Conservation (phyloP, 2,113 vertebrate genomes). For the Carassius auratus region DNA sequence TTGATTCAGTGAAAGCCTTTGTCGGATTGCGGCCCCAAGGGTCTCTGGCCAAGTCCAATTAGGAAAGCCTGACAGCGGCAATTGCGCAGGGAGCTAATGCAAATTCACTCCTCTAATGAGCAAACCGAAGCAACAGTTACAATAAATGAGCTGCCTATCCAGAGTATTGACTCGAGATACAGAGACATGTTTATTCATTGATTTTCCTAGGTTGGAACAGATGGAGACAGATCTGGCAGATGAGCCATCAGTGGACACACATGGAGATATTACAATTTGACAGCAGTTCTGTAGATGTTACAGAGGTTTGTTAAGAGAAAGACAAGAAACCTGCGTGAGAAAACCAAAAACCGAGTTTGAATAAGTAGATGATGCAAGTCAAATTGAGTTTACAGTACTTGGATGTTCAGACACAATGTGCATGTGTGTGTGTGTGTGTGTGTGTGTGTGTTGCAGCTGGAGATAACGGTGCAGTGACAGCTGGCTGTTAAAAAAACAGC, state of each 20-base stretch:
- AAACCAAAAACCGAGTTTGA: conserved; percentile 40
- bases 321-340: conserved; percentile 51
- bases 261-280: conserved; percentile 27
- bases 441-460: conserved; percentile 52
- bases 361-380: conserved; percentile 62
- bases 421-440: neutral
- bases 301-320: conserved; percentile 44
- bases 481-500: conserved; percentile 56
- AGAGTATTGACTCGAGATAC: conserved; percentile 25
- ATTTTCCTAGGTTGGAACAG: conserved; percentile 30
- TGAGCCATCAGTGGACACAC: conserved; percentile 33
- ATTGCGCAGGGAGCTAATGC: conserved; percentile 56
- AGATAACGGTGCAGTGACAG: conserved; percentile 53
- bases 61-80: conserved; percentile 58
- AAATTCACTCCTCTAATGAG: conserved; percentile 47
- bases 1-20: conserved; percentile 70
- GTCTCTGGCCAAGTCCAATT: conserved; percentile 61
- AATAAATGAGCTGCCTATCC: conserved; percentile 48
- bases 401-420: neutral
- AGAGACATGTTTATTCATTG: conserved; percentile 41
- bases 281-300: conserved; percentile 30
- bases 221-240: conserved; percentile 25
- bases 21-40: conserved; percentile 65
- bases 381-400: conserved; percentile 26
- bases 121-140: conserved; percentile 41